Evolutionary conservation across 2,113 vertebrate genomes (phyloP).

Genomic region (Scortum barcoo): DNA sequence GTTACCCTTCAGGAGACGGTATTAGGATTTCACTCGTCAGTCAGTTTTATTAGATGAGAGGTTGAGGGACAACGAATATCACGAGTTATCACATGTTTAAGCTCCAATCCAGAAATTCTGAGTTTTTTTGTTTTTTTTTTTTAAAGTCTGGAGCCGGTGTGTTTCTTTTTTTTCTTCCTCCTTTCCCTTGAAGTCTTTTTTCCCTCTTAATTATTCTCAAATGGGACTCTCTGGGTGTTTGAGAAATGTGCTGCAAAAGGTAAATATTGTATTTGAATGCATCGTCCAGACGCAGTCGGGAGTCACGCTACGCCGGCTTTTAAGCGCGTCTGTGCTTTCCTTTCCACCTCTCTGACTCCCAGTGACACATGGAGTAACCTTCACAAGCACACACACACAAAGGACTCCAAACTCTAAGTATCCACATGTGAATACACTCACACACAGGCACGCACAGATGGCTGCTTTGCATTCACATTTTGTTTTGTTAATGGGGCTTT

Average conservation of each 20-base stretch:
- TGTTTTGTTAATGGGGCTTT: not conserved
- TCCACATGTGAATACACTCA: conserved; percentile 36
- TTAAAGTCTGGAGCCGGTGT: conserved; percentile 44
- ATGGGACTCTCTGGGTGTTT: conserved; percentile 73
- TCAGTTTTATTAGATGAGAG: conserved; percentile 39
- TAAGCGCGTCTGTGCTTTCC: conserved; percentile 73
- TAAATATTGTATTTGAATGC: conserved; percentile 83
- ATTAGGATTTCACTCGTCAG: conserved; percentile 34
- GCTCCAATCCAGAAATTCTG: conserved; percentile 36
- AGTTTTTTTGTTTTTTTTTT: too few species aligned
- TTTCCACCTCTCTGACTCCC: conserved; percentile 71
- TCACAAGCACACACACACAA: conserved; percentile 36
- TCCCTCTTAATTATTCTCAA: conserved; percentile 75
- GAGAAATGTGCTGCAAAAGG: conserved; percentile 77
- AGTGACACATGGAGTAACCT: conserved; percentile 67
- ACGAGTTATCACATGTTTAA: conserved; percentile 59
- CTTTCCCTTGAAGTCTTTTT: conserved; percentile 66
- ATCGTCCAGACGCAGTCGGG: conserved; percentile 66
- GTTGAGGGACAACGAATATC: conserved; percentile 17
- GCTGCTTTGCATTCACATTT: conserved; percentile 58
- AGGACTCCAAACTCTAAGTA: conserved; percentile 45
- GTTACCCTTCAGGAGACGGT: conserved; percentile 55
- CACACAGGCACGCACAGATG: conserved; percentile 17
- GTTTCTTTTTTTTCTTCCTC: not conserved
- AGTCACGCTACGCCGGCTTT: conserved; percentile 76